These are phyloP conservation scores for Ornithoptera alexandrae DNA, from an alignment of 2,888 invertebrate species.

Conservation along the genomic window DNA sequence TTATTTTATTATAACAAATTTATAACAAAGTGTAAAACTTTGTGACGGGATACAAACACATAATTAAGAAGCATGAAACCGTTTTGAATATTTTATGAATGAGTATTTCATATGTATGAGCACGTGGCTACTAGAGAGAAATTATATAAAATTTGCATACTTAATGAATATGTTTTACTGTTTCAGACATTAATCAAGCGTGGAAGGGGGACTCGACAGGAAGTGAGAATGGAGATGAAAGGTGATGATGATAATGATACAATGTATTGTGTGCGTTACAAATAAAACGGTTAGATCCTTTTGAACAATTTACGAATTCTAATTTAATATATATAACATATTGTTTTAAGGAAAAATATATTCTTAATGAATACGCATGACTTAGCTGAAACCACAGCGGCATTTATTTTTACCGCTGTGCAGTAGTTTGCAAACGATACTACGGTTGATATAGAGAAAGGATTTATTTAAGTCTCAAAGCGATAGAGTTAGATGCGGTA, in stretches of 20 bases:
- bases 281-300: not conserved
- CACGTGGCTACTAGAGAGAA: constrained; percentile 69
- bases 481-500: no score
- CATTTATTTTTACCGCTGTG: no score
- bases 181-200: constrained; percentile 32
- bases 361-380: no score
- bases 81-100: constrained; percentile 77
- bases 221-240: not conserved
- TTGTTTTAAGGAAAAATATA: no score
- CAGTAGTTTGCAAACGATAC: no score
- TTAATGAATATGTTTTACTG: constrained; percentile 66
- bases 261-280: not conserved
- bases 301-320: not conserved
- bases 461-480: no score
- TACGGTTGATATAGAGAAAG: no score
- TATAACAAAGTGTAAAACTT: constrained; percentile 55
- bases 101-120: constrained; percentile 78
- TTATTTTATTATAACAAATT: constrained; percentile 34
- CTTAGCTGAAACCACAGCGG: no score
- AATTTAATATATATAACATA: no score
- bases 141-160: constrained; percentile 69
- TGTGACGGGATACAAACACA: constrained; percentile 67
- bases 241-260: not conserved
- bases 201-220: not conserved
- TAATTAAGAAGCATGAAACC: constrained; percentile 77